These are phyloP conservation scores for Molossus alvarezi DNA, from an alignment of 2,797 vertebrate species.

Conservation along the genomic window DNA sequence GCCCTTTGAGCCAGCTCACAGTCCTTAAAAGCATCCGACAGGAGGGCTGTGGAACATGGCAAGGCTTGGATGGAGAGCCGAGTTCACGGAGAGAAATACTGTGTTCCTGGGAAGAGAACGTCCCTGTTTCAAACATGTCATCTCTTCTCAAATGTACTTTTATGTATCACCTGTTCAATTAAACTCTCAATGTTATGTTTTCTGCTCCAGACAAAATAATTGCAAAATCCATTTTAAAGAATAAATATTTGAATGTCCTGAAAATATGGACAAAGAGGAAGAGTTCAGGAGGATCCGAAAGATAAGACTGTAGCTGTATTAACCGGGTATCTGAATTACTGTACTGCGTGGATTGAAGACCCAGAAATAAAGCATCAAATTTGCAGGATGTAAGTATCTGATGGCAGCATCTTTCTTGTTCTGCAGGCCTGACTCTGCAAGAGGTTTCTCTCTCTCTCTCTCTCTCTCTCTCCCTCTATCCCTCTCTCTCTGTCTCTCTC, in stretches of 20 bases:
- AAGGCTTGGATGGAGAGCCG: background rate
- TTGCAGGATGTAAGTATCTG: background rate
- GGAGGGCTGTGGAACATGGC: background rate
- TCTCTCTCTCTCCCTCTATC: no score
- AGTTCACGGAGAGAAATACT: background rate
- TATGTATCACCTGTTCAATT: background rate
- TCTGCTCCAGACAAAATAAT: background rate
- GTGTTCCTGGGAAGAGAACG: no score
- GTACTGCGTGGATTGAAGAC: background rate
- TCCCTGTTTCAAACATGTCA: background rate
- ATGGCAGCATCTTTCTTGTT: no score
- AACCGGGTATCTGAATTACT: background rate
- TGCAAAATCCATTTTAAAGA: background rate
- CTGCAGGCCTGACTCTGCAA: background rate
- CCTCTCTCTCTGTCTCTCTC: background rate
- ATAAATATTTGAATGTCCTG: background rate
- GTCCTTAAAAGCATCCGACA: background rate
- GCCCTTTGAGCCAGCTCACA: accelerated
- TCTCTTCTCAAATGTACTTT: background rate
- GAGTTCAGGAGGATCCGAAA: background rate
- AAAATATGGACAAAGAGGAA: background rate
- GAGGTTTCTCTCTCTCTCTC: no score
- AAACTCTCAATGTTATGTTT: background rate
- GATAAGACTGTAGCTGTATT: background rate
- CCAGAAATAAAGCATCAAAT: background rate